Evolutionary conservation across 2,888 invertebrate genomes (phyloP), one percentile per base, ranked within the genome.

Genomic region (Boloria euphrosyne): DNA sequence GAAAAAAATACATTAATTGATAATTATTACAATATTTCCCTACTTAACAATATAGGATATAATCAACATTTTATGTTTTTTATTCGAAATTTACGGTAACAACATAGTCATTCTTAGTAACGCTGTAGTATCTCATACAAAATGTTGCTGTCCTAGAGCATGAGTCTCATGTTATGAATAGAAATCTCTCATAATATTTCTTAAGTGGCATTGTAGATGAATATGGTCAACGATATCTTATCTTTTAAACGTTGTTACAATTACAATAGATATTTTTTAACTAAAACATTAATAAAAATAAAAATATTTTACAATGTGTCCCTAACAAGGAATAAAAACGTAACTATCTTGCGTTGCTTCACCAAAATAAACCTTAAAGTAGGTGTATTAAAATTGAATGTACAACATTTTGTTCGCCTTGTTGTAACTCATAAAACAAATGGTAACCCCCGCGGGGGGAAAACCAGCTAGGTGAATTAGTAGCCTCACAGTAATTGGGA

Each of bases 311-410:
- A 18, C 3, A 1, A 5, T 51, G 16, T 51, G 51, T 51, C 51
- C 51, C 51, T 17, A 16, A 51, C 51, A 51, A n/a, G 0, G 51
- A 51, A 16, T 51, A 4, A 51, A 0, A 51, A 16, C 51, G 4
- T 51, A 51, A 51, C 51, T 51, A 51, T 17, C 51, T 51, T 51
- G 51, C 51, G 51, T 51, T 51, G 16, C 51, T 51, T 1, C 16
- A 16, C 16, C 17, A 51, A 16, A 51, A 51, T 51, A 1, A 51
- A 51, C 51, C 51, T 51, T 51, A 51, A 51, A 51, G 17, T 50
- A 18, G 16, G 13, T 16, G 51, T 13, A 16, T 51, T 51, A 51
- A 5, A 13, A 6, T 51, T 13, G 13, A 16, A 0, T 51, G 17
- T 18, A 51, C 18, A 6, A 5, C 18, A 51, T 6, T 51, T 18